A percentile compares a stretch with the other conserved stretches of the same genome.
Conservation (phyloP, 2,797 vertebrate genomes). For the Novumbra hubbsi region DNA sequence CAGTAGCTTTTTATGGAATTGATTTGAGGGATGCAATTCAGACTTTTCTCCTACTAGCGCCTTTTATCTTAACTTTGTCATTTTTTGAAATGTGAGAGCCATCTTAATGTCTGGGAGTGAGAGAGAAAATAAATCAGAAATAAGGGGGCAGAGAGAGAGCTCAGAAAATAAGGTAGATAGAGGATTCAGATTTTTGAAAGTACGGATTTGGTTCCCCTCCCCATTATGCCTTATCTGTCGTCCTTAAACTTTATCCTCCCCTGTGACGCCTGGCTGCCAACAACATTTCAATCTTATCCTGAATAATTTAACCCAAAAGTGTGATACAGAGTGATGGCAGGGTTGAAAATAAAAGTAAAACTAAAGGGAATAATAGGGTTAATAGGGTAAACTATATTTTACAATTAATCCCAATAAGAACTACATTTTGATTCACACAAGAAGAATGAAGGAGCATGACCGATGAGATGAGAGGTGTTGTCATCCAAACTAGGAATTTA, state of each 20-base stretch:
- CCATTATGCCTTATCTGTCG: no score
- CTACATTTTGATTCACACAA: no score
- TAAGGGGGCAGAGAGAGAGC: neutral
- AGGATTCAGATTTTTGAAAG: neutral
- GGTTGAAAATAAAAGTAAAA: no score
- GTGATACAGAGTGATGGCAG: neutral
- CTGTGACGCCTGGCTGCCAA: neutral
- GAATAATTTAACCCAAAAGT: neutral
- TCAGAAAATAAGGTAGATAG: neutral
- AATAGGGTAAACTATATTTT: no score
- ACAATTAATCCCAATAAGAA: no score
- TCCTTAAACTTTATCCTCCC: neutral
- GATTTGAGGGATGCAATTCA: neutral
- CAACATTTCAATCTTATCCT: neutral
- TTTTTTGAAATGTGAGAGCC: slow-evolving; percentile 36
- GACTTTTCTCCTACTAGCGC: slow-evolving; percentile 19
- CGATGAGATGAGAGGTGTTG: no score
- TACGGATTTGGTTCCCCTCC: neutral
- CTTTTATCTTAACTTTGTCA: slow-evolving; percentile 23
- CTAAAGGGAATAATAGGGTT: no score
- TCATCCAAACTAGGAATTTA: no score
- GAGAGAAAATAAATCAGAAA: slow-evolving; percentile 19
- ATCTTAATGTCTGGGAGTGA: slow-evolving; percentile 25
- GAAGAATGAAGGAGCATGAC: no score
- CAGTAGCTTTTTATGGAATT: neutral